A percentile compares a stretch with the other conserved stretches of the same genome.
These are phyloP conservation scores for Lordiphosa clarofinis DNA, from an alignment of 1,140 invertebrate genomes.

Conservation along the genomic window DNA sequence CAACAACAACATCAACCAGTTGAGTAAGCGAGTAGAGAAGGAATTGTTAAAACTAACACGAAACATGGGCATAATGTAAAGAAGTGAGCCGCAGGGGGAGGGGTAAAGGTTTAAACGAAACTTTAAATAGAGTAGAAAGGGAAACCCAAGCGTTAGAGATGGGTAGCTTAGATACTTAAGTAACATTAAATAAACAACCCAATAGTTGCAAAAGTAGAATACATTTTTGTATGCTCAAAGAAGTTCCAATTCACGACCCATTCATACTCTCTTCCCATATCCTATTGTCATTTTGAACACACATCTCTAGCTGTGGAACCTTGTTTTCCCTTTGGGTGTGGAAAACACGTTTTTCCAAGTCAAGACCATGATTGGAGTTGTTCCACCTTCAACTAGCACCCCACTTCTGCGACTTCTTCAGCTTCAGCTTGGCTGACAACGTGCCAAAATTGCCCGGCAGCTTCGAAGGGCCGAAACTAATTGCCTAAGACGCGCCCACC, in stretches of 20 bases:
- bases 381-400: conserved; percentile 11
- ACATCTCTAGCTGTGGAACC: conserved; percentile 3
- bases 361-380: conserved; percentile 17
- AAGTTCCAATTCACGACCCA: neutral
- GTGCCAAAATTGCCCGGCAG: conserved; percentile 54
- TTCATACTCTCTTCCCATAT: conserved; percentile 13
- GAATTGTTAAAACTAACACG: conserved; percentile 50
- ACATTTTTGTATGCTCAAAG: neutral
- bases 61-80: conserved; percentile 16
- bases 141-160: too few relatives aligned
- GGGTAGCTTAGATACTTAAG: too few relatives aligned
- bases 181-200: too few relatives aligned
- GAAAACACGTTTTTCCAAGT: conserved; percentile 47
- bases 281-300: conserved; percentile 17
- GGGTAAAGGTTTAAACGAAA: neutral
- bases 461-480: conserved; percentile 51
- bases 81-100: neutral
- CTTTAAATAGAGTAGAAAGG: conserved; percentile 22
- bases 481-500: conserved; percentile 46
- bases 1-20: conserved; percentile 35
- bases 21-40: conserved; percentile 19
- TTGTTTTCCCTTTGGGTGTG: conserved; percentile 34
- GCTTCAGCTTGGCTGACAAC: conserved; percentile 19
- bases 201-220: too few relatives aligned
- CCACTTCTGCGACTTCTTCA: neutral